Base-by-base conservation (phyloP, 2,797 vertebrate species). In the Cyclopterus lumpus region DNA sequence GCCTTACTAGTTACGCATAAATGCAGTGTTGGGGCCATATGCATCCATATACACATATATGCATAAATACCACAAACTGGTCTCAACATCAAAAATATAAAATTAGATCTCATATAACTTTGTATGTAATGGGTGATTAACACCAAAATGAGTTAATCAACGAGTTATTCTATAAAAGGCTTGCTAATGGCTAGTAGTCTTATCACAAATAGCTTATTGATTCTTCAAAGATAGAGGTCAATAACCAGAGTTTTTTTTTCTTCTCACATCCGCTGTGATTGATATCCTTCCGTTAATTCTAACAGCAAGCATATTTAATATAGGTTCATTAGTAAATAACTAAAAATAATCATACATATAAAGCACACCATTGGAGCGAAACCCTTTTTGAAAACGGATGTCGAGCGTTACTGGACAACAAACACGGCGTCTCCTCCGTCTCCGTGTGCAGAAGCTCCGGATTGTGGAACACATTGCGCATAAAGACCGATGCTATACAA, bases 51-150 rank as follows among this genome's bases (percentile, higher is more conserved):
- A 92, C 90, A 94, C 88, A n/a, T n/a, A 83, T 91, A 92, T 90
- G 89, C 89, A 92, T 89, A 91, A 91, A 93, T 89, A 93, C 86
- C 90, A 93, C 90, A 90, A 90, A 93, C 85, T 78, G 83, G 82
- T 89, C 74, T 72, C 81, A 82, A 93, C 92, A 91, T 92, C 83
- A 92, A 91, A 94, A 93, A 90, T 89, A 93, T 81, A 93, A 93
- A 92, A 84, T 81, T 38, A 62, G 72, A 79, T 90, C 65, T 91
- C 11, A 57, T 90, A 80, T 87, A 80, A 80, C 75, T 87, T 81
- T 78, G 75, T 70, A 85, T 82, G 72, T 75, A 77, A 89, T 88
- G 81, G 60, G 62, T 86, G 88, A 90, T 88, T 81, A 92, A 87
- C 86, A 90, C 48, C 80, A 76, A 88, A 86, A 93, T 89, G 73